A percentile compares a stretch with the other conserved stretches of the same genome.
Conservation (phyloP, 2,113 vertebrate genomes). For the Epinephelus moara region DNA sequence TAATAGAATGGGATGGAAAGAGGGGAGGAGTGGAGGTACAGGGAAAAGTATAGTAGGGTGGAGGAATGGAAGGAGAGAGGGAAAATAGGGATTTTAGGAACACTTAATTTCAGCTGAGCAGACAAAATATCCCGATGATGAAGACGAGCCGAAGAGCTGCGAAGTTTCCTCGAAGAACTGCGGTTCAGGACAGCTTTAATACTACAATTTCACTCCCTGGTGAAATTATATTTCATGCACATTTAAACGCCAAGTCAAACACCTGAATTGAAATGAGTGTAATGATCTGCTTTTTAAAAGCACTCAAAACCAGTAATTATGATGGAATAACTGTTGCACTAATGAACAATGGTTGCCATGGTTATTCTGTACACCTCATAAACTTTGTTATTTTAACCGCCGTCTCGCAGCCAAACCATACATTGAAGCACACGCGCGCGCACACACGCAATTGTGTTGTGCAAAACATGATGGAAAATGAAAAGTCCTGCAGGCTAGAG, state of each 20-base stretch:
- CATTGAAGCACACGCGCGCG: not conserved
- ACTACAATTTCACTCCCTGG: constrained; percentile 30
- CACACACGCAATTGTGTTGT: constrained; percentile 26
- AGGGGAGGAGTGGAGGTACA: constrained; percentile 59
- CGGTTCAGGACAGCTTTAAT: constrained; percentile 34
- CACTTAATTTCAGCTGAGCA: constrained; percentile 74
- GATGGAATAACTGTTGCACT: constrained; percentile 22
- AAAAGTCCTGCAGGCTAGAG: constrained; percentile 89
- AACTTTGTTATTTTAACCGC: constrained; percentile 21
- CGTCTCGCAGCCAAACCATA: constrained; percentile 21
- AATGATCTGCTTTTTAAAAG: constrained; percentile 27
- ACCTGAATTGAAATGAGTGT: constrained; percentile 32
- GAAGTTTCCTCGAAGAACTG: constrained; percentile 56
- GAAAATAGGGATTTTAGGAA: constrained; percentile 70
- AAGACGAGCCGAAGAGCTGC: constrained; percentile 53
- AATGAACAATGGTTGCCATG: constrained; percentile 31
- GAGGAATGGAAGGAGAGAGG: constrained; percentile 50
- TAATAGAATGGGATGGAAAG: constrained; percentile 69
- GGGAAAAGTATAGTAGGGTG: constrained; percentile 58
- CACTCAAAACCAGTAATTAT: constrained; percentile 14
- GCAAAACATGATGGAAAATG: constrained; percentile 90
- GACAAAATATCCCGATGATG: constrained; percentile 67
- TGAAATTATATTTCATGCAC: constrained; percentile 55
- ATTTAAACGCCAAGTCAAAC: constrained; percentile 45
- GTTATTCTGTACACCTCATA: not conserved